These are phyloP conservation scores for Diarsia dahlii DNA, from an alignment of 2,888 invertebrate species.

Conservation along the genomic window DNA sequence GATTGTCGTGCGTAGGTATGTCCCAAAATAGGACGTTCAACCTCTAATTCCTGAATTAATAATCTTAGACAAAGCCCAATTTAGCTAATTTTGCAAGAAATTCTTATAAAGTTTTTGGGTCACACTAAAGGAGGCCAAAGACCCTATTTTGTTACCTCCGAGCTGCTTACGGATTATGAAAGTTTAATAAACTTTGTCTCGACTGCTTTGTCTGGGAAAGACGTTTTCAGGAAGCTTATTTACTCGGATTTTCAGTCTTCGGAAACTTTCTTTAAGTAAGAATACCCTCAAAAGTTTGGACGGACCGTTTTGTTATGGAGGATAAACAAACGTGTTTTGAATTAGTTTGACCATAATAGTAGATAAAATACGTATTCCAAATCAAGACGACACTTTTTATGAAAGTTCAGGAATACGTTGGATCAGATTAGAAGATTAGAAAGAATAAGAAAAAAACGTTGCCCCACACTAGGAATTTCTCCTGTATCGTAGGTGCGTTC, in stretches of 20 bases:
- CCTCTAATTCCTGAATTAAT: background rate
- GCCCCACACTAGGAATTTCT: too few species aligned
- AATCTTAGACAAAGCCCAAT: background rate
- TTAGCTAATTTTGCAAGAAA: background rate
- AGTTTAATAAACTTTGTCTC: conserved; percentile 27
- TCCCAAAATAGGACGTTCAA: background rate
- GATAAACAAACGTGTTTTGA: background rate
- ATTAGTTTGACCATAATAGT: background rate
- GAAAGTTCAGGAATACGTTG: background rate
- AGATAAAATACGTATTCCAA: background rate
- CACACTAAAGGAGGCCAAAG: conserved; percentile 4
- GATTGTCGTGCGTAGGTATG: too few species aligned
- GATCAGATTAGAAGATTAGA: too few species aligned
- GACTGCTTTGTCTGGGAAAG: background rate
- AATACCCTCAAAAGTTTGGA: background rate
- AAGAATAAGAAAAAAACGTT: too few species aligned
- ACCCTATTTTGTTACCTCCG: conserved; percentile 6
- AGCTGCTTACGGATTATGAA: conserved; percentile 25
- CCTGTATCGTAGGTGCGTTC: too few species aligned
- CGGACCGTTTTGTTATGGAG: background rate
- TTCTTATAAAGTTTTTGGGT: conserved; percentile 14
- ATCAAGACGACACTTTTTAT: background rate
- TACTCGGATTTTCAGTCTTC: background rate
- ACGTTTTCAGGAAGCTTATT: background rate
- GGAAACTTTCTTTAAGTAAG: conserved; percentile 5